Evolutionary conservation across 1,140 invertebrate species (phyloP).

Genomic region (Episyrphus balteatus): DNA sequence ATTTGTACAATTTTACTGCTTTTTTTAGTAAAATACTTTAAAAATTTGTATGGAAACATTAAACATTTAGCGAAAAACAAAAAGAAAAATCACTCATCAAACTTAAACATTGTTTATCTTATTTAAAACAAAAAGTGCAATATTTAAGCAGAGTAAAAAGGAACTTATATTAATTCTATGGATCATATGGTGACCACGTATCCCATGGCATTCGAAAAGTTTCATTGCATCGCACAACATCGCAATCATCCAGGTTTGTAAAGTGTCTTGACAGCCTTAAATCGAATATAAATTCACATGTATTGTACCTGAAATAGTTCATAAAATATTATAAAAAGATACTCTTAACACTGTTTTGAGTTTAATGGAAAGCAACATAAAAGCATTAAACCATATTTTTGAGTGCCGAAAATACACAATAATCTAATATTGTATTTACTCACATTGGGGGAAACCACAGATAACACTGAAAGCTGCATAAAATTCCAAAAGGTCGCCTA

Average conservation of each 20-base stretch:
- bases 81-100: too few species aligned
- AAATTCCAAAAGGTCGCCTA: constrained; percentile 32
- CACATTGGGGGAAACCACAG: constrained; percentile 36
- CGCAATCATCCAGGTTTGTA: constrained; percentile 29
- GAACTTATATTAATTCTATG: too few species aligned
- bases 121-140: too few species aligned
- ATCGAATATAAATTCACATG: constrained; percentile 35
- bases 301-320: constrained; percentile 25
- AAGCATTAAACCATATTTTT: constrained; percentile 21
- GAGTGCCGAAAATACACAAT: constrained; percentile 28
- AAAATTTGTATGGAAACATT: too few species aligned
- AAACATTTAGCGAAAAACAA: too few species aligned
- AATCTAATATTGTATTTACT: constrained; percentile 20
- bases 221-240: constrained; percentile 33
- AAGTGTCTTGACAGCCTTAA: constrained; percentile 31
- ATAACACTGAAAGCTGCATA: constrained; percentile 34
- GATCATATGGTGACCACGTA: too few species aligned
- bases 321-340: constrained; percentile 5
- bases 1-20: too few species aligned
- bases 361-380: constrained; percentile 5
- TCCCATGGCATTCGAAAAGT: constrained; percentile 12
- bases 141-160: too few species aligned
- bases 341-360: constrained; percentile 18
- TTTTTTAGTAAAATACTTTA: too few species aligned
- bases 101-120: too few species aligned